A percentile compares a stretch with the other conserved stretches of the same genome.
These are phyloP conservation scores for Ennomos fuscantarius DNA, from an alignment of 2,888 invertebrate genomes.

Conservation along the genomic window DNA sequence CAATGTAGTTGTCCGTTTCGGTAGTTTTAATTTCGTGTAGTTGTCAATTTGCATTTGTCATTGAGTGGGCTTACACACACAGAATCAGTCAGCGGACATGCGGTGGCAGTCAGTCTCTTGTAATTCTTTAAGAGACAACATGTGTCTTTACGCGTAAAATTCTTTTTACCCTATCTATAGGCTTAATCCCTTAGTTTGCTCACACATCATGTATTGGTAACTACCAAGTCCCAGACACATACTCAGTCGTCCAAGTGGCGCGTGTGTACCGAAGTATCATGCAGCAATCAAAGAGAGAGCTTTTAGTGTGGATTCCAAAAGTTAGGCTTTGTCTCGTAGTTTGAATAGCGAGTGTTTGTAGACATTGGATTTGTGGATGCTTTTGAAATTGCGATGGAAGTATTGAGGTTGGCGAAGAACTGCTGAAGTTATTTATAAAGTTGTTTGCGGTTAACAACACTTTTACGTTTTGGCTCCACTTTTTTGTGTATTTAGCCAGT, in stretches of 20 bases:
- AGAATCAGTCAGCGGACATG: no score
- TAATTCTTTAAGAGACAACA: no score
- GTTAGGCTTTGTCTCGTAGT: slow-evolving; percentile 48
- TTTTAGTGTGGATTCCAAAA: slow-evolving; percentile 61
- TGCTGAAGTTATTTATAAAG: not conserved
- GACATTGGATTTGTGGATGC: slow-evolving; percentile 36
- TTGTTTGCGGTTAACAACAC: no score
- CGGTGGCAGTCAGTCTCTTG: no score
- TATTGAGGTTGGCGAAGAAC: not conserved
- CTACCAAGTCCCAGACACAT: slow-evolving; percentile 27
- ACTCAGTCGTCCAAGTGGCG: slow-evolving; percentile 33
- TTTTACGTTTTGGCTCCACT: no score
- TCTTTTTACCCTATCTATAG: no score
- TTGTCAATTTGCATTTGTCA: no score
- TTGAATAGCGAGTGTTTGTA: slow-evolving; percentile 35
- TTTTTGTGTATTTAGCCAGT: no score
- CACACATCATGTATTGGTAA: slow-evolving; percentile 19
- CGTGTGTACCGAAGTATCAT: slow-evolving; percentile 46
- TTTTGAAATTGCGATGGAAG: slow-evolving; percentile 12
- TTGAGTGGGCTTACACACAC: no score
- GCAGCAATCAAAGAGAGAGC: slow-evolving; percentile 73
- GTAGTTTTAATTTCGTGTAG: no score
- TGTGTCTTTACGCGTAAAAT: no score
- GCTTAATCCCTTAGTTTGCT: not conserved
- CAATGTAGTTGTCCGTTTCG: no score